Evolutionary conservation across 2,797 vertebrate genomes (phyloP).

Genomic region (Lepidocolaptes lacrymiger): DNA sequence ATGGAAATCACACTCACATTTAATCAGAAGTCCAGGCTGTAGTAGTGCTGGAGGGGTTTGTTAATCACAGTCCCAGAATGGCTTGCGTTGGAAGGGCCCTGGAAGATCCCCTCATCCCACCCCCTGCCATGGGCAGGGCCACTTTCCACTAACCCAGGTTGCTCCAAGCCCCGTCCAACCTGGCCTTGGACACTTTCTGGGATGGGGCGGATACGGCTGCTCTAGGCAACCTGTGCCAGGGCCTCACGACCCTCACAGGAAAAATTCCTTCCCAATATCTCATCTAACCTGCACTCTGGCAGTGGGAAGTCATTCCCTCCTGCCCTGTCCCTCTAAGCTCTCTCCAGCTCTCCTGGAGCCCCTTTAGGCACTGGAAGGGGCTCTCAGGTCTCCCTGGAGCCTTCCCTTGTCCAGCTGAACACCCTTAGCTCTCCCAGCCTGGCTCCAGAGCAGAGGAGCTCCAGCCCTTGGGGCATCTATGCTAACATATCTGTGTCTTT

Average conservation of each 20-base stretch:
- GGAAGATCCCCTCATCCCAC: neutral
- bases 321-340: neutral
- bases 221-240: neutral
- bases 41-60: neutral
- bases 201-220: neutral
- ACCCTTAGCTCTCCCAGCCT: neutral
- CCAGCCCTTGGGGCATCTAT: fast-evolving
- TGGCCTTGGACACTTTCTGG: neutral
- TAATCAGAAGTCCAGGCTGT: neutral
- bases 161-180: neutral
- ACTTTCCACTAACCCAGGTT: neutral
- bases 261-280: fast-evolving
- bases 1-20: neutral
- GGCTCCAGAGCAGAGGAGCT: neutral
- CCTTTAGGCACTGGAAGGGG: neutral
- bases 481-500: neutral
- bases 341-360: neutral
- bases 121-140: neutral
- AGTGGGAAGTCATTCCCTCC: fast-evolving
- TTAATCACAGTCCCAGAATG: neutral
- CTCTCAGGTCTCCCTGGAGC: neutral
- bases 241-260: fast-evolving
- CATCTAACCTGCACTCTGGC: neutral
- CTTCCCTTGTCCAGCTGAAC: neutral
- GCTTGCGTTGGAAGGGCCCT: neutral